phyloP scores from a whole-genome alignment of 1,140 invertebrate genomes.

The Melitaea cinxia region DNA sequence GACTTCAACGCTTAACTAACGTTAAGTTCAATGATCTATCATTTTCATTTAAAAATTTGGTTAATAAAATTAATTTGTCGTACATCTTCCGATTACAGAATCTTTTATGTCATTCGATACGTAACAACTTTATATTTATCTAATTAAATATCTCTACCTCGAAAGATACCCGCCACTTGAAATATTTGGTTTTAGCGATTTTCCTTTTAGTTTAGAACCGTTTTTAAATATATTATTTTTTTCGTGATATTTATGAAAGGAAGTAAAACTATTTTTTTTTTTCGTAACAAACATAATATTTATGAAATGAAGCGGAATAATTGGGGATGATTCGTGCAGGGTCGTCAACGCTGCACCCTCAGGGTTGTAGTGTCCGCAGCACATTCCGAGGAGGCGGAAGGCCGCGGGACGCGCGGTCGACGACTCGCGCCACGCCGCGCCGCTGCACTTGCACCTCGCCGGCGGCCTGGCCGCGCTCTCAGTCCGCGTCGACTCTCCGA shows the following conservation, averaged over 20 bases:
- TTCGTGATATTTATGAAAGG: too few relatives aligned
- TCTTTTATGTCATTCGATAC: neutral
- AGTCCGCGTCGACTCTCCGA: slow-evolving; percentile 66
- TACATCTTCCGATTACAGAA: slow-evolving; percentile 16
- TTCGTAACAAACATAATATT: too few relatives aligned
- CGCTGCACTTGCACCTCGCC: slow-evolving; percentile 48
- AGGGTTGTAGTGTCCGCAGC: slow-evolving; percentile 34
- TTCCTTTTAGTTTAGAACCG: too few relatives aligned
- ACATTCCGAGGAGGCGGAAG: slow-evolving; percentile 40
- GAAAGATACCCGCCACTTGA: too few relatives aligned
- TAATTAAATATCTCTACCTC: neutral
- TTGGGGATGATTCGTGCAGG: neutral
- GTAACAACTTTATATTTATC: neutral
- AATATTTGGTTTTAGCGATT: too few relatives aligned
- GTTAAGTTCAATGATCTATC: slow-evolving; percentile 63
- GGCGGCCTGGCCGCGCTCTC: slow-evolving; percentile 45
- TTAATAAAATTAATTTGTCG: slow-evolving; percentile 27
- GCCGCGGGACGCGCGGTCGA: slow-evolving; percentile 48
- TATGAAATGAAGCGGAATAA: neutral
- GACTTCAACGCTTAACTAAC: slow-evolving; percentile 75
- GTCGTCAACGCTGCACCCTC: neutral
- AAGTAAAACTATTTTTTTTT: too few relatives aligned
- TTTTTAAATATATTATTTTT: too few relatives aligned
- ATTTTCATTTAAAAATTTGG: slow-evolving; percentile 29
- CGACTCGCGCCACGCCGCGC: slow-evolving; percentile 46